Base-by-base conservation (phyloP, 2,797 vertebrate genomes). In the Cichlasoma orientale region DNA sequence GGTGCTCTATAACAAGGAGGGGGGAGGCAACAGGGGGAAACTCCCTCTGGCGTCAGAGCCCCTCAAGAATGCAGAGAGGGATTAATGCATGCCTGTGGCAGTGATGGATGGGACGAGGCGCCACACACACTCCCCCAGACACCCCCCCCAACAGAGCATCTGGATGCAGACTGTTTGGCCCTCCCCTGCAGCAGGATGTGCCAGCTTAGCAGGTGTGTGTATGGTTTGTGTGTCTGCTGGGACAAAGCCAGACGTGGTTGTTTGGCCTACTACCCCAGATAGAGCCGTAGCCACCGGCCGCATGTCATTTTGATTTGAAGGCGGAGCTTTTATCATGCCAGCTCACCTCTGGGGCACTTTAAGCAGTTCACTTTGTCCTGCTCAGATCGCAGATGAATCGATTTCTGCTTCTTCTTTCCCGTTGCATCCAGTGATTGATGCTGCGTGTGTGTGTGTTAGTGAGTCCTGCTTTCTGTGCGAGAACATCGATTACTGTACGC, bases 21-120 rank as follows among this genome's bases (percentile, higher is more conserved):
- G 56, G 72, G 79, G 78, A 71, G 88, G 88, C 47, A 75, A 78
- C 84, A n/a, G 82, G 84, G 89, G 82, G 81, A 88, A 84, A 79
- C 80, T 82, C 79, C 80, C 75, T 74, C 70, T 84, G 86, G 92
- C 87, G 83, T 90, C 93, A 79, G 90, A 82, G 85, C 89, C 93
- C 91, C 92, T 92, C 80, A 91, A 94, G 94, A 96, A 95, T 96
- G 95, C 88, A 78, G 86, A 71, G 77, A 72, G 82, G 89, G 89
- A 89, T 92, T 94, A 93, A 93, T 92, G 90, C 92, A 79, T 85
- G 90, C 90, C 88, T 86, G 82, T 80, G 90, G 82, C 93, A 89
- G 83, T 94, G 94, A 94, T 94, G 89, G 93, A 95, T 95, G 89
- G 81, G 79, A 81, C 75, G 31, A n/a, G 80, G 81, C 73, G 69